Evolutionary conservation across 2,113 vertebrate genomes (phyloP).

Genomic region (Vulpes ferrilata): DNA sequence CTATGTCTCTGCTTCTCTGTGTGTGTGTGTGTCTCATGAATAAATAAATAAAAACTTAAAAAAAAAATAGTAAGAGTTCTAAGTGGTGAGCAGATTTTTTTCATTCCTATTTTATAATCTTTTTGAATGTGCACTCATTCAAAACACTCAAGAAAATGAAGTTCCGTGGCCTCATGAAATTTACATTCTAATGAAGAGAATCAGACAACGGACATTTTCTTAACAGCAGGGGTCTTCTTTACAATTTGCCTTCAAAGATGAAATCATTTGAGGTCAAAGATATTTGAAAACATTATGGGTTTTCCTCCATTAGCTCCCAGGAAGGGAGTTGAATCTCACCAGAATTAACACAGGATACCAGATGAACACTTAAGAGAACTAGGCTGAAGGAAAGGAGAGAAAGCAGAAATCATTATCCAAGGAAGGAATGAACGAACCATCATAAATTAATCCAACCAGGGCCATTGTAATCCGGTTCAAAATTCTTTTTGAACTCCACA

Average conservation of each 20-base stretch:
- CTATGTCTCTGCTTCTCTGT: too few relatives aligned
- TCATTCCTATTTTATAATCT: neutral
- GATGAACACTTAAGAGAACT: neutral
- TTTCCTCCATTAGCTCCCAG: neutral
- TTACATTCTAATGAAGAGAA: neutral
- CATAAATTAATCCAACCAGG: neutral
- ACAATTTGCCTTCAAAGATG: neutral
- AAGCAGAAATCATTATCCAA: neutral
- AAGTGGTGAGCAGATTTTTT: neutral
- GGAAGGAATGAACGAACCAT: neutral
- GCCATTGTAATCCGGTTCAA: neutral
- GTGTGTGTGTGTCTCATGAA: too few relatives aligned
- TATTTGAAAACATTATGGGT: neutral
- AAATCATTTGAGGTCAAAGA: neutral
- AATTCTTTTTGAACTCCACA: neutral
- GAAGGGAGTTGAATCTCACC: neutral
- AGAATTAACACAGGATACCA: neutral
- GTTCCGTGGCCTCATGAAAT: neutral
- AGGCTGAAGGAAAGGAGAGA: neutral
- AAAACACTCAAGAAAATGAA: neutral
- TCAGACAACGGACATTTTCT: neutral
- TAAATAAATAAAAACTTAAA: too few relatives aligned
- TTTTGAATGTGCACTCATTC: neutral
- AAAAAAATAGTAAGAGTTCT: neutral
- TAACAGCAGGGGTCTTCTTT: neutral